phyloP scores from a whole-genome alignment of 1,140 invertebrate species.

The Heliconius hermathena region DNA sequence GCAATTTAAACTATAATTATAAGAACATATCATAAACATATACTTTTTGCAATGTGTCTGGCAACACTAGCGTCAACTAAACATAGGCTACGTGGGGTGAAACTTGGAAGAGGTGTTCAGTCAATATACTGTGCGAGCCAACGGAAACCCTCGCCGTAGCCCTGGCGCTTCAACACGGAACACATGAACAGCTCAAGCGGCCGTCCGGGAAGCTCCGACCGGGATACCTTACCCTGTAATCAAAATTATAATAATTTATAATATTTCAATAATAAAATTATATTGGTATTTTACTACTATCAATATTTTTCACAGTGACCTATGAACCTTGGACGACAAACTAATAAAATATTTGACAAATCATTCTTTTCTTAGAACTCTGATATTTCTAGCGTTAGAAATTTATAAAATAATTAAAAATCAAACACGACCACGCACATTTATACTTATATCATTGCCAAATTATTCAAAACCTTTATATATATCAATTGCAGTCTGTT shows the following conservation, averaged over 20 bases:
- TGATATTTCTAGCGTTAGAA: background rate
- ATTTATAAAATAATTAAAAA: background rate
- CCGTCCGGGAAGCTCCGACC: conserved; percentile 94
- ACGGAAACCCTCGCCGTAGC: conserved; percentile 99
- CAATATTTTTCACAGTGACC: background rate
- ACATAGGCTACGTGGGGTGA: conserved; percentile 42
- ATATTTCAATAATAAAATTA: background rate
- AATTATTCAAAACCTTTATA: no score
- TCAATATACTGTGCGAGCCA: conserved; percentile 99
- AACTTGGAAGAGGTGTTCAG: conserved; percentile 82
- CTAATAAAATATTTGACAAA: background rate
- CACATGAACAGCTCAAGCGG: conserved; percentile 99
- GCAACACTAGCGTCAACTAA: conserved; percentile 20
- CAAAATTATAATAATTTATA: background rate
- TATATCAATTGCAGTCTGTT: no score
- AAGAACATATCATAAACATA: background rate
- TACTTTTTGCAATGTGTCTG: background rate
- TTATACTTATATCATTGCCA: no score
- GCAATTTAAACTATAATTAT: no score
- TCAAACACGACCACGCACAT: no score
- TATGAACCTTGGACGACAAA: background rate
- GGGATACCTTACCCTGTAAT: conserved; percentile 93
- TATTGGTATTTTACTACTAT: background rate
- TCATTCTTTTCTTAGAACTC: background rate
- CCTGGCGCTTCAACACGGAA: conserved; percentile 98